phyloP scores from a whole-genome alignment of 2,888 invertebrate species.

The Heliconius ismenius region DNA sequence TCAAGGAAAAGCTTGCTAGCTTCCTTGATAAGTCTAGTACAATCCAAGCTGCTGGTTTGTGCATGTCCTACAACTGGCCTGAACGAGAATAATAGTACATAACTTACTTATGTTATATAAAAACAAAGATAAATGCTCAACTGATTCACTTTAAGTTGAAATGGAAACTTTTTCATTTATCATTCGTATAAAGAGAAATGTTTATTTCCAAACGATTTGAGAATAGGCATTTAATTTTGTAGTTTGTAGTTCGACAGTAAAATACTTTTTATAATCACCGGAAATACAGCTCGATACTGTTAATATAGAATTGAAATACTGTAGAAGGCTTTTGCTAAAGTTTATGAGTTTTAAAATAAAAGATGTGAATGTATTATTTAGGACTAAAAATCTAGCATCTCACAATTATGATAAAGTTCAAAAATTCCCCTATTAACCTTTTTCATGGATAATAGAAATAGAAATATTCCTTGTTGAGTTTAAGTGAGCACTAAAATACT shows the following conservation, averaged over 20 bases:
- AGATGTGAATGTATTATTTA: neutral
- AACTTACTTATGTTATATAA: conserved; percentile 9
- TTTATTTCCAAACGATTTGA: neutral
- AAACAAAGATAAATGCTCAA: neutral
- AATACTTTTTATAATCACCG: neutral
- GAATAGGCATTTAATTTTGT: conserved; percentile 2
- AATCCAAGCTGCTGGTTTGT: no score
- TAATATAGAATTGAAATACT: neutral
- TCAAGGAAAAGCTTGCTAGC: no score
- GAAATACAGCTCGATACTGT: neutral
- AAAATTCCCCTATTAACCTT: no score
- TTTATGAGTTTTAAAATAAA: neutral
- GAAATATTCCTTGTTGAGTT: no score
- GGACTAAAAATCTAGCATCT: neutral
- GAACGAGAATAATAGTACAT: conserved; percentile 50
- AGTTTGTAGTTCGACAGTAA: neutral
- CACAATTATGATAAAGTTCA: neutral
- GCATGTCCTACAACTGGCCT: no score
- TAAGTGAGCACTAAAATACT: no score
- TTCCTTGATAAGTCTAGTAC: no score
- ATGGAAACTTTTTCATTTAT: conserved; percentile 14
- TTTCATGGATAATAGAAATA: no score
- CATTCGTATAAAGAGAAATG: conserved; percentile 5
- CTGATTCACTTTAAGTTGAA: neutral
- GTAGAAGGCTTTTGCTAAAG: neutral